Base-by-base conservation (phyloP, 2,888 invertebrate genomes). In the Epirrita christyi region DNA sequence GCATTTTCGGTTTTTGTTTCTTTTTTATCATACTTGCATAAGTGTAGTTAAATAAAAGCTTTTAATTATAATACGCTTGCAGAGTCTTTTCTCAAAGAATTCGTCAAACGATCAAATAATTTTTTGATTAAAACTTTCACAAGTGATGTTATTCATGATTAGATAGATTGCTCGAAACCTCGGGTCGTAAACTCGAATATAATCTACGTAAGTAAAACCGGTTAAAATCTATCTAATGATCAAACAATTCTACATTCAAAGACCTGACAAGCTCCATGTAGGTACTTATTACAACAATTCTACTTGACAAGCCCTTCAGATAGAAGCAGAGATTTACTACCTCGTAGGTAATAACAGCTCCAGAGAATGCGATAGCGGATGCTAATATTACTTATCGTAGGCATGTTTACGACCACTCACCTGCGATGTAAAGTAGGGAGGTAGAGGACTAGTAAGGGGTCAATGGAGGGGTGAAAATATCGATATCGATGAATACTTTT, bases 381-480 rank as follows among this genome's bases (percentile, higher is more conserved):
- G 75, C 75, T 73, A 79, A 78, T 80, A 80, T 78, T 79, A 78
- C 77, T 80, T 83, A 81, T 77, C 78, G 75, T 61, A 72, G 68
- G 68, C 72, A 75, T 81, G 78, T 83, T 82, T 80, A 80, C 78
- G 75, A 78, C 67, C 78, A 78, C 73, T 80, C 78, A 83, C 80
- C 81, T 83, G 76, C 70, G 65, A 60, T 68, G 65, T 65, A 66
- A 71, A 61, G 62, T 72, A 71, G 66, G 60, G 63, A 43, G 42
- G 51, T 14, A 43, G 50, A 52, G 45, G 9, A 13, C 51, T 57
- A 64, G 64, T 11, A 58, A 57, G 15, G 59, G 59, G 64, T 21
- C 21, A 21, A 21, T 21, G 4, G 21, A 21, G 63, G 50, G 54
- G 42, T 10, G 15, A 40, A 49, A 36, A 15, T 56, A 55, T 63